phyloP scores from a whole-genome alignment of 2,113 vertebrate species.

The Chionis minor region DNA sequence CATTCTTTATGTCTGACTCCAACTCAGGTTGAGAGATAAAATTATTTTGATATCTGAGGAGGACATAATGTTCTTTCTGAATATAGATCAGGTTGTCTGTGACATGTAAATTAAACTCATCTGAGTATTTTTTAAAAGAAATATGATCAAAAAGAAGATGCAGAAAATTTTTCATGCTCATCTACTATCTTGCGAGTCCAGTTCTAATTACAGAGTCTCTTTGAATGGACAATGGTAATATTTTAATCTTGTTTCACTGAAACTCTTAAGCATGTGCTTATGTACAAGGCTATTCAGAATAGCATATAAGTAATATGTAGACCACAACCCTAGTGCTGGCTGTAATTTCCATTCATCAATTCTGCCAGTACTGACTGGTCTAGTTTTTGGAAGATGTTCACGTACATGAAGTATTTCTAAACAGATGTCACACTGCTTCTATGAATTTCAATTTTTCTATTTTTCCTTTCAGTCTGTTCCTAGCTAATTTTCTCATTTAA shows the following conservation, averaged over 20 bases:
- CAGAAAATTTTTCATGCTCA: not conserved
- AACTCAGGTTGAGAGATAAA: not conserved
- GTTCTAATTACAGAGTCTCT: not conserved
- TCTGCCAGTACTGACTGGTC: not conserved
- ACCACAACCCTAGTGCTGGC: not conserved
- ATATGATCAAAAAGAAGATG: not conserved
- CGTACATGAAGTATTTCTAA: not conserved
- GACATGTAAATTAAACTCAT: not conserved
- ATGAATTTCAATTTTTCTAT: not conserved
- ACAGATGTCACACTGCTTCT: not conserved
- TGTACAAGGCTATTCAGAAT: not conserved
- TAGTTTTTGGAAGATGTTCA: not conserved
- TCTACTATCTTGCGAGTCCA: not conserved
- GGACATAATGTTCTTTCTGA: conserved; percentile 13
- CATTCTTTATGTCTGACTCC: conserved; percentile 12
- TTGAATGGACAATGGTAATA: not conserved
- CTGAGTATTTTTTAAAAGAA: not conserved
- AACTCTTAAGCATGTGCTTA: not conserved
- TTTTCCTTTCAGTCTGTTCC: not conserved
- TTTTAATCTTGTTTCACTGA: not conserved
- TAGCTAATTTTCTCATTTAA: not conserved
- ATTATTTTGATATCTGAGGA: conserved; percentile 33
- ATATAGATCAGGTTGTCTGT: conserved; percentile 23
- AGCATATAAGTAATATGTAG: not conserved
- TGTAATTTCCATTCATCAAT: not conserved